A percentile compares a stretch with the other conserved stretches of the same genome.
Conservation (phyloP, 2,797 vertebrate genomes). For the Natrix natrix region DNA sequence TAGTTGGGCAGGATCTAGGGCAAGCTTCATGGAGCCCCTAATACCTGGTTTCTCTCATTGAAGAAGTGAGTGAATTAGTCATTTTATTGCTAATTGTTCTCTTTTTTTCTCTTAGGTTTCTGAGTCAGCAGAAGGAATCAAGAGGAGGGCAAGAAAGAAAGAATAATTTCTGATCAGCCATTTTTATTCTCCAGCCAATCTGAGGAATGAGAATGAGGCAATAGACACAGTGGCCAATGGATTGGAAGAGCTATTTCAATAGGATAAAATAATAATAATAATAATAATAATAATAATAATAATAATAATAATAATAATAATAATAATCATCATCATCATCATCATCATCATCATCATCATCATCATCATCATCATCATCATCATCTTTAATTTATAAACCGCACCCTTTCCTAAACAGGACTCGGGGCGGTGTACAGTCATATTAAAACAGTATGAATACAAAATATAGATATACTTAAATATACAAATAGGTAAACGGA, state of each 20-base stretch:
- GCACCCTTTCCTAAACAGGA: no score
- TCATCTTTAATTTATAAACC: no score
- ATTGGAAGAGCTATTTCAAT: neutral
- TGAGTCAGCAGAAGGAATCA: constrained; percentile 60
- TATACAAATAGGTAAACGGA: no score
- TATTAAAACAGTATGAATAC: no score
- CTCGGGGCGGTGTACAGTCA: no score
- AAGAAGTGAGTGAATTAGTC: constrained; percentile 23
- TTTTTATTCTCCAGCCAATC: constrained; percentile 35
- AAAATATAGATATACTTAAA: no score
- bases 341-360: no score
- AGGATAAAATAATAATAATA: neutral
- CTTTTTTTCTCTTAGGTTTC: constrained; percentile 42
- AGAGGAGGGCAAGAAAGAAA: neutral
- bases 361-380: no score
- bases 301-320: no score
- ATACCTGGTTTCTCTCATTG: constrained; percentile 46
- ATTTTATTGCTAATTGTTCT: constrained; percentile 44
- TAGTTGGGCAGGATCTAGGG: constrained; percentile 8
- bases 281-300: no score
- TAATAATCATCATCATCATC: no score
- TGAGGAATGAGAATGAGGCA: neutral
- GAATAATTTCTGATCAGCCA: constrained; percentile 49
- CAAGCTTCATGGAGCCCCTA: constrained; percentile 18
- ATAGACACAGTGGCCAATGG: neutral